phyloP scores from a whole-genome alignment of 2,113 vertebrate genomes.

The Mobula birostris region DNA sequence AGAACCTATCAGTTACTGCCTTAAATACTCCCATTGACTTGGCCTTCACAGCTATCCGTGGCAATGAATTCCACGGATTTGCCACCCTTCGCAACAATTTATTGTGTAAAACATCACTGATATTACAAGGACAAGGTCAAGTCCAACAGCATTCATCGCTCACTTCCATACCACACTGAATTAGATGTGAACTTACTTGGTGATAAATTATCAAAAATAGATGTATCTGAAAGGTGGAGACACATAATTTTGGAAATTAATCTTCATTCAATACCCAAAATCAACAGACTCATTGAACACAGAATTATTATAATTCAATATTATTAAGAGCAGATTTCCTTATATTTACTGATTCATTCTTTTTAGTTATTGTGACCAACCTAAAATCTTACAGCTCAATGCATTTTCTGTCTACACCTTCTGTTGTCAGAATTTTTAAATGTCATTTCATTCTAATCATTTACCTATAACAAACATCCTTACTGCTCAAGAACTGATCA shows the following conservation, averaged over 20 bases:
- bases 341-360: neutral
- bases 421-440: neutral
- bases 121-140: neutral
- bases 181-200: neutral
- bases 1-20: no score
- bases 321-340: neutral
- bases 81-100: neutral
- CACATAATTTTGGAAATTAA: neutral
- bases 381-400: neutral
- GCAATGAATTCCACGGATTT: no score
- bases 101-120: no score
- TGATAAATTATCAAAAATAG: neutral
- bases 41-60: no score
- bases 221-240: neutral
- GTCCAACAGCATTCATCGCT: neutral
- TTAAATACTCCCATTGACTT: no score
- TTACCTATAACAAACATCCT: neutral
- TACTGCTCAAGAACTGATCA: neutral
- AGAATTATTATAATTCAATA: neutral
- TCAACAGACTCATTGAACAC: neutral
- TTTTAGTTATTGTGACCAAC: neutral
- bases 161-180: neutral
- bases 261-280: neutral
- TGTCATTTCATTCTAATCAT: neutral
- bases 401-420: neutral